Percentiles rank a stretch among this genome's conserved stretches.
Evolutionary conservation across 2,888 invertebrate species (phyloP).

Genomic region (Sabellastarte sp.): DNA sequence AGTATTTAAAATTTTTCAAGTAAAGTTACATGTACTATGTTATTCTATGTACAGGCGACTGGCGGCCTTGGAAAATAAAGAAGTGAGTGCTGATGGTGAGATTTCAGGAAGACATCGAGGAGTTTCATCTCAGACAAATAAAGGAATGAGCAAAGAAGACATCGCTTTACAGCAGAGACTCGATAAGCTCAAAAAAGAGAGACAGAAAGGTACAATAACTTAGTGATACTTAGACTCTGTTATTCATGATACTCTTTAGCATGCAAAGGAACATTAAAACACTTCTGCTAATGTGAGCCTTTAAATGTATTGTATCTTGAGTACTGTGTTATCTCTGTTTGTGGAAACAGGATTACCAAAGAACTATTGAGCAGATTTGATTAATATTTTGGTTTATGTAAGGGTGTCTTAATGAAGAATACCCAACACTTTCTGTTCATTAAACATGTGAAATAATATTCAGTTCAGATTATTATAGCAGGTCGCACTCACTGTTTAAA

Average conservation of each 20-base stretch:
- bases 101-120: not conserved
- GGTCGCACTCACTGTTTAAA: no score
- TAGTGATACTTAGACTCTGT: no score
- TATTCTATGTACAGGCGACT: not conserved
- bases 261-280: not conserved
- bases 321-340: no score
- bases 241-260: not conserved
- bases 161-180: conserved; percentile 48
- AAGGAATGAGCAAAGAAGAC: conserved; percentile 35
- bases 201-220: conserved; percentile 3
- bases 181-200: conserved; percentile 38
- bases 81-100: not conserved
- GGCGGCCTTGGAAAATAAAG: conserved; percentile 2
- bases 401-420: no score
- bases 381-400: not conserved
- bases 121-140: not conserved
- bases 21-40: no score
- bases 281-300: no score
- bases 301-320: no score
- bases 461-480: no score
- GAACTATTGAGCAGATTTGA: not conserved
- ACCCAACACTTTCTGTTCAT: no score
- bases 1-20: no score
- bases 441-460: no score
- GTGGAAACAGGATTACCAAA: no score